Evolutionary conservation across 2,797 vertebrate genomes (phyloP), one percentile per base, ranked within the genome.

Genomic region (Eremophila alpestris): DNA sequence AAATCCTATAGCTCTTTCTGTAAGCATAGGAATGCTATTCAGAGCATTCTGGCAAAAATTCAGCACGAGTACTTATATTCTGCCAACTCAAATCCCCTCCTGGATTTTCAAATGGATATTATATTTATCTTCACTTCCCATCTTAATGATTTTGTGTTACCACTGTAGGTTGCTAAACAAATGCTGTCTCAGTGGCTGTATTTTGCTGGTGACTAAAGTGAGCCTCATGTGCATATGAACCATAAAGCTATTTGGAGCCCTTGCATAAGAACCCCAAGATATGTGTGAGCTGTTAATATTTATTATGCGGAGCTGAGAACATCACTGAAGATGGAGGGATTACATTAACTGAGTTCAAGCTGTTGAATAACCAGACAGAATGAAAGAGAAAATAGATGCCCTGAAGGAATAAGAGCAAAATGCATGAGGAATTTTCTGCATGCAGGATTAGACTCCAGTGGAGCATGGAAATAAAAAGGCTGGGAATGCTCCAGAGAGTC

Each of bases 281-380:
- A 67, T 34, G 1, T 94, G 95, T 96, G 96, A 94, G 93, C 94
- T 90, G 89, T 94, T 95, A 93, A 91, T 94, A 96, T 97, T 96
- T 96, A 95, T 96, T 96, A 84, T 74, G 77, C 73, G 91, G 77
- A 95, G 95, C 94, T 60, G 95, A 88, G 95, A 96, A 88, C 63
- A 79, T 82, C 77, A 82, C 85, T 96, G 94, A 79, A 96, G 91
- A 90, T 86, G 94, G 94, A 93, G 70, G 95, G 94, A 94, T 95
- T 96, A 93, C 83, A 91, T 91, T 56, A 93, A 90, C 77, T n/a
- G 80, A 91, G 89, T 89, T 96, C 80, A 90, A 91, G 83, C 91
- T 82, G 74, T 54, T 74, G 82, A 95, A 51, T 83, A 86, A 90
- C 67, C 89, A 79, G 83, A 73, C 70, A 91, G 84, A 95, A 92